phyloP scores from a whole-genome alignment of 2,797 vertebrate species.

The Serranus cabrilla region DNA sequence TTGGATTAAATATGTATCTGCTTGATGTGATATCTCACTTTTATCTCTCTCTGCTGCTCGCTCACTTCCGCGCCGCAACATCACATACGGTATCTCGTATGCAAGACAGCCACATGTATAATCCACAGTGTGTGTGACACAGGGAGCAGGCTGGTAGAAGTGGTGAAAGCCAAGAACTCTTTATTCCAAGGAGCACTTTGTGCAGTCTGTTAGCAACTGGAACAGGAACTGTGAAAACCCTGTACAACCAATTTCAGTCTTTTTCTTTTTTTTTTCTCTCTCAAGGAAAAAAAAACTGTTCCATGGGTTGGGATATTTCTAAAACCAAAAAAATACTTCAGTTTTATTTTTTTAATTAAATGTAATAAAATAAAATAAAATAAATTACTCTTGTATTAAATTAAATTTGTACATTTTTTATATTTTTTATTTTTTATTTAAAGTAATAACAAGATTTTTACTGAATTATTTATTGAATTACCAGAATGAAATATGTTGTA shows the following conservation, averaged over 20 bases:
- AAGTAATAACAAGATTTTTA: too few species aligned
- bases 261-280: background rate
- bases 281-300: background rate
- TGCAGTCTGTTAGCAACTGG: constrained; percentile 15
- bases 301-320: constrained; percentile 6
- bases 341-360: too few species aligned
- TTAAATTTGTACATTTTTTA: too few species aligned
- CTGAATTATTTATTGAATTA: too few species aligned
- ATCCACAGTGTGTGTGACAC: constrained; percentile 43
- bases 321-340: too few species aligned
- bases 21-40: constrained; percentile 63
- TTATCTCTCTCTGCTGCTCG: constrained; percentile 40
- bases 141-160: constrained; percentile 2
- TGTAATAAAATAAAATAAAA: too few species aligned
- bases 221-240: constrained; percentile 35
- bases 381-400: too few species aligned
- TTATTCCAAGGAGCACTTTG: constrained; percentile 45
- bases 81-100: constrained; percentile 39
- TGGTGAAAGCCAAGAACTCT: constrained; percentile 30
- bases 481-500: too few species aligned
- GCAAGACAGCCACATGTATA: constrained; percentile 50
- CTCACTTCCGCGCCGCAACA: constrained; percentile 32
- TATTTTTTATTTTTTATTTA: too few species aligned
- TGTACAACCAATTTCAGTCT: background rate
- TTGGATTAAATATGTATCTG: constrained; percentile 66